Base-by-base conservation (phyloP, 2,113 vertebrate species). In the Barbus barbus region DNA sequence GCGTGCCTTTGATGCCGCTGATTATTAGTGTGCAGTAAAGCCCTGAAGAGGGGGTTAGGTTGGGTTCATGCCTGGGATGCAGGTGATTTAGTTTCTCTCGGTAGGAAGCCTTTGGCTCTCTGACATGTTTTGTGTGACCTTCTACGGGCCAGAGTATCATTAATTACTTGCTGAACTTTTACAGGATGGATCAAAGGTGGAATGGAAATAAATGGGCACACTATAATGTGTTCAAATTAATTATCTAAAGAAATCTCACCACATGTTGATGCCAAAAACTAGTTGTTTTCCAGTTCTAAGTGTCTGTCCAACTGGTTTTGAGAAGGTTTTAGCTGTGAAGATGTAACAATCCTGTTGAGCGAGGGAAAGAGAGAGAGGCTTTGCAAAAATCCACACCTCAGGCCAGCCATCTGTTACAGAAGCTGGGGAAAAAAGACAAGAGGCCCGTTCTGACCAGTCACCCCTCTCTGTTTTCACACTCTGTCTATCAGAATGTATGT, bases 401-500 rank as follows among this genome's bases (percentile, higher is more conserved):
- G 86, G 83, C 86, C 83, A 84, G 82, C 88, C 88, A 89, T 87
- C 78, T 89, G 88, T 75, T 73, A 72, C 81, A 84, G 81, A 86
- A 69, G 86, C 84, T 71, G 61, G 72, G 71, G 12, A 51, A 41
- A n/a, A 84, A 76, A 44, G 51, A 53, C 36, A 44, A 51, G 28
- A 71, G 85, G 76, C 73, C 71, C 51, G 33, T 85, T 78, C 33
- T 89, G 81, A 87, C 85, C 77, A 82, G 73, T 81, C 72, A 72
- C 77, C 83, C 67, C 71, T 81, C 44, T 83, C 44, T 38, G 46
- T 85, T 83, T 85, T 82, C 84, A 87, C 83, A 87, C 71, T 84
- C 75, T 61, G 91, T 88, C 77, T 86, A 84, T 88, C 84, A 85
- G 81, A 88, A 85, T 81, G 71, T 36, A 77, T n/a, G n/a, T 71